phyloP scores from a whole-genome alignment of 2,113 vertebrate genomes.

The Echinops telfairi region DNA sequence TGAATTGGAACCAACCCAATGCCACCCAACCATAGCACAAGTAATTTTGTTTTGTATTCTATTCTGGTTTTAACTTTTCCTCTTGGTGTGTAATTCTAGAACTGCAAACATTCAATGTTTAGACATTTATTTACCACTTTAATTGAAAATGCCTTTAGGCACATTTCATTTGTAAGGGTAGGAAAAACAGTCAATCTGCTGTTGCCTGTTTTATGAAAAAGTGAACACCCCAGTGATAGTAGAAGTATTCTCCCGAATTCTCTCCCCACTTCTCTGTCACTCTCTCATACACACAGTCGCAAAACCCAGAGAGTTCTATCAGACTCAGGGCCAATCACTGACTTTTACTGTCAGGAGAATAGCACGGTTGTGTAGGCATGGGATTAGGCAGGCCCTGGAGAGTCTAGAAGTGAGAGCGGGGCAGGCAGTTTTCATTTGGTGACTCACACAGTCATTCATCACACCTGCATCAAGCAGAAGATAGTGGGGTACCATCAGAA shows the following conservation, averaged over 20 bases:
- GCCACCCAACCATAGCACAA: no score
- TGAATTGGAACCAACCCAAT: no score
- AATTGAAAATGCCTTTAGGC: conserved; percentile 37
- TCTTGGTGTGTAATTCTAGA: not conserved
- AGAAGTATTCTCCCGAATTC: not conserved
- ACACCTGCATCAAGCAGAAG: not conserved
- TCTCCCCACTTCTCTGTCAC: not conserved
- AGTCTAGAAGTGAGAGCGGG: not conserved
- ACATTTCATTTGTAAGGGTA: not conserved
- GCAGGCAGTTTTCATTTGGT: not conserved
- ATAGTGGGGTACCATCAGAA: not conserved
- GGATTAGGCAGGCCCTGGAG: not conserved
- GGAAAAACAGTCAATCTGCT: not conserved
- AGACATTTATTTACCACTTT: conserved; percentile 24
- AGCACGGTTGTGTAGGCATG: not conserved
- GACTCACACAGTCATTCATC: not conserved
- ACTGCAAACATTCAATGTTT: conserved; percentile 25
- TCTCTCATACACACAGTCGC: not conserved
- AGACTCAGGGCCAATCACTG: not conserved
- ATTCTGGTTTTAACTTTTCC: conserved; percentile 22
- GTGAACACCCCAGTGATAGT: not conserved
- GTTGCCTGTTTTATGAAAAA: not conserved
- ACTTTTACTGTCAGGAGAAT: not conserved
- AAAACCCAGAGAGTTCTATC: not conserved
- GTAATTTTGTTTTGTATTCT: not conserved